phyloP scores from a whole-genome alignment of 1,140 invertebrate species.

The Nasonia giraulti region DNA sequence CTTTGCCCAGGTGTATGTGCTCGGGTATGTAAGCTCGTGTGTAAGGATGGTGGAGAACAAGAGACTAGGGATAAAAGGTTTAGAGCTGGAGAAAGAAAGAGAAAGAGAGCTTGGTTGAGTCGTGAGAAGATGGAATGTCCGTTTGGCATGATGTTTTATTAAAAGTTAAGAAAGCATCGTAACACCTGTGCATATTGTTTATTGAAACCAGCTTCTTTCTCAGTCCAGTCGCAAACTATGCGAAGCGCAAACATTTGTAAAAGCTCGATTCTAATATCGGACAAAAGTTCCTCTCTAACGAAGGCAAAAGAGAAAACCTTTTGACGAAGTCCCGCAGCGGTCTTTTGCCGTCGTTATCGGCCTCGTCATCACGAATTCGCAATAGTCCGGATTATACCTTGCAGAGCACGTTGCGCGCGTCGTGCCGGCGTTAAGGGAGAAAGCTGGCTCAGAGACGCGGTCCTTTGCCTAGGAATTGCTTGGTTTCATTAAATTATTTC shows the following conservation, averaged over 20 bases:
- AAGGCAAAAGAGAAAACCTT: not conserved
- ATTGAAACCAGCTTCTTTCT: too few species aligned
- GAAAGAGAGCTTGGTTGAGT: not conserved
- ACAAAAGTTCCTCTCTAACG: not conserved
- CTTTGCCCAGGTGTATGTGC: not conserved
- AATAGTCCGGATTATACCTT: conserved; percentile 1
- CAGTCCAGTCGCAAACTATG: too few species aligned
- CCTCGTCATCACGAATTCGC: conserved; percentile 1
- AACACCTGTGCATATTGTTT: too few species aligned
- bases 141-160: too few species aligned
- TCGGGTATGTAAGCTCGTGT: not conserved
- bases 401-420: not conserved
- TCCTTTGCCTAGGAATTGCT: not conserved
- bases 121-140: too few species aligned
- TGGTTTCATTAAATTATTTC: conserved; percentile 19
- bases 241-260: not conserved
- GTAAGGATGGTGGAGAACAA: not conserved
- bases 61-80: not conserved
- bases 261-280: not conserved
- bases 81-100: not conserved
- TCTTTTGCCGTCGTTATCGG: not conserved
- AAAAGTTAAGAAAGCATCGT: too few species aligned
- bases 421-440: not conserved
- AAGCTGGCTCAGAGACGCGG: not conserved
- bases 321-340: not conserved